Percentiles rank a stretch among this genome's conserved stretches.
phyloP scores from a whole-genome alignment of 2,888 invertebrate species.

The Falcaria lacertinaria region DNA sequence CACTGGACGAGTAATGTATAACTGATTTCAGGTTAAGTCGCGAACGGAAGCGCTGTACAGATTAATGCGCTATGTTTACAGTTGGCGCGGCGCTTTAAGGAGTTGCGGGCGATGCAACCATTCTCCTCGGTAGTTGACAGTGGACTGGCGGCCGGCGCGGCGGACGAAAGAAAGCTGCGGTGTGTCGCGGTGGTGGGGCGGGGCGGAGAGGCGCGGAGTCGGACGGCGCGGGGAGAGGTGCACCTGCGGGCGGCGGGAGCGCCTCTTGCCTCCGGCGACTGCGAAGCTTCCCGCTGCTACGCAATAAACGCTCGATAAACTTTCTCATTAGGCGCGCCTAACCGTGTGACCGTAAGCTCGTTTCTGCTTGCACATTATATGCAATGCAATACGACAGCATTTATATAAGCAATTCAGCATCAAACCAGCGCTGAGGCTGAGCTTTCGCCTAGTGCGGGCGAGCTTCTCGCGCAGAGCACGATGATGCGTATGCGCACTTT shows the following conservation, averaged over 20 bases:
- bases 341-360: slow-evolving; percentile 77
- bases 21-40: slow-evolving; percentile 62
- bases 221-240: slow-evolving; percentile 45
- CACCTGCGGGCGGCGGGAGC: slow-evolving; percentile 68
- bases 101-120: slow-evolving; percentile 33
- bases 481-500: slow-evolving; percentile 29
- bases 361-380: slow-evolving; percentile 65
- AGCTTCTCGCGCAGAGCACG: slow-evolving; percentile 17
- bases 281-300: slow-evolving; percentile 75
- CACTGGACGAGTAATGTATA: slow-evolving; percentile 48
- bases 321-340: slow-evolving; percentile 79
- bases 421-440: slow-evolving; percentile 31
- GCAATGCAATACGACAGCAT: slow-evolving; percentile 62
- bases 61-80: slow-evolving; percentile 74
- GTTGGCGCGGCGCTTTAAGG: slow-evolving; percentile 64
- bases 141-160: slow-evolving; percentile 59
- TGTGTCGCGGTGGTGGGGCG: slow-evolving; percentile 48
- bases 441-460: slow-evolving; percentile 38
- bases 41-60: slow-evolving; percentile 66
- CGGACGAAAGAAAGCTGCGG: slow-evolving; percentile 39
- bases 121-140: slow-evolving; percentile 63
- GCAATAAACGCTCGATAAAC: slow-evolving; percentile 80
- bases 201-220: slow-evolving; percentile 30
- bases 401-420: slow-evolving; percentile 55
- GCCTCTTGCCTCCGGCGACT: slow-evolving; percentile 54